Base-by-base conservation (phyloP, 2,888 invertebrate genomes). In the Matsumyia berberina region DNA sequence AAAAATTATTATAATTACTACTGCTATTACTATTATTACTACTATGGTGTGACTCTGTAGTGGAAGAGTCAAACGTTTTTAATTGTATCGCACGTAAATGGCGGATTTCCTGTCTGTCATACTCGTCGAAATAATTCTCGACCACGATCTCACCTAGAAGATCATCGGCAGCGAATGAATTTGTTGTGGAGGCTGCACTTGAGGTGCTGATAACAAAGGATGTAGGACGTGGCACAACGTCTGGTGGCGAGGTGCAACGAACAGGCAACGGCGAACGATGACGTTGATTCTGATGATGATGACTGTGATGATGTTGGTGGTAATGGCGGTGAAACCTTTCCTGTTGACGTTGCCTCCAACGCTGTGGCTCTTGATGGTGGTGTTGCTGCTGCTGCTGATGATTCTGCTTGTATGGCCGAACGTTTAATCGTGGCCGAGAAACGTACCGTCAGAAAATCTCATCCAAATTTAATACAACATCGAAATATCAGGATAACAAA, bases 401-500 rank as follows among this genome's bases (percentile, higher is more conserved):
- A 15, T 87, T 51, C 66, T 87, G 57, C 19, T 76, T 87, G 46
- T 79, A 77, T 62, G 85, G 87, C 72, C 88, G 88, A 87, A 70
- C 67, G 86, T 72, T 80, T 69, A 35, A 78, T 72, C 86, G 86
- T 72, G 86, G 70, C 88, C 90, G 89, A 89, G 89, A 88, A 88
- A 90, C 89, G 88, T 90, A 89, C 87, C 90, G 91, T 91, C 91
- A 92, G 90, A 91, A 91, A 90, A 92, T 89, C 88, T 90, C 90
- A 89, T 91, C 90, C 88, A 91, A 89, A 91, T 91, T 91, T 89
- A 92, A 89, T 90, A 92, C 90, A 91, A 92, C 91, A 91, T 92
- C 89, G 89, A 91, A 90, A 89, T 91, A 91, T 92, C 92, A 92
- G 90, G 91, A 91, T 88, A 91, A 88, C 88, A 90, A 89, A 89